Conservation (phyloP, 2,888 invertebrate species). For the Zaprionus obscuricornis region DNA sequence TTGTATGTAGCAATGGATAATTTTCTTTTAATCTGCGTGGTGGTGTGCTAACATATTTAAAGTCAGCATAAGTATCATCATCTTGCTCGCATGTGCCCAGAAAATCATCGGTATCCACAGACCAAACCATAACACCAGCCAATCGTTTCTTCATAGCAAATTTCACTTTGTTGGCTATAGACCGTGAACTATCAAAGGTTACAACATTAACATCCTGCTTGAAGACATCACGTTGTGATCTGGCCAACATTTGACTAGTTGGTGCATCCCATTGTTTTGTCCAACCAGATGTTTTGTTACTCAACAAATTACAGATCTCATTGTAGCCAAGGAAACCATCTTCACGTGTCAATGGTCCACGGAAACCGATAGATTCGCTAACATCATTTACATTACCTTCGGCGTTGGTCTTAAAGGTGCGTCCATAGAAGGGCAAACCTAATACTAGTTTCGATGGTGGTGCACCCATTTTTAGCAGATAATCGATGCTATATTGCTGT, state of each 20-base stretch:
- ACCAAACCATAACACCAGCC: constrained; percentile 94
- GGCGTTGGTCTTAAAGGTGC: constrained; percentile 87
- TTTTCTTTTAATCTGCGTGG: constrained; percentile 83
- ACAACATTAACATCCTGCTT: constrained; percentile 87
- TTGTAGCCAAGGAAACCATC: constrained; percentile 95
- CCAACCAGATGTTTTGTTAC: constrained; percentile 87
- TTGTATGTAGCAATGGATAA: constrained; percentile 89
- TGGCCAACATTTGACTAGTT: constrained; percentile 83
- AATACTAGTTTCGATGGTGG: constrained; percentile 90
- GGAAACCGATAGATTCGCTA: constrained; percentile 87
- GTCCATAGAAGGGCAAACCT: constrained; percentile 93
- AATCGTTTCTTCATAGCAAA: constrained; percentile 87
- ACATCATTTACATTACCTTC: constrained; percentile 80
- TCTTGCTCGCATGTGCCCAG: constrained; percentile 87
- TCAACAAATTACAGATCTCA: constrained; percentile 89
- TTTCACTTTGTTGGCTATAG: constrained; percentile 89
- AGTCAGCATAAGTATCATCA: constrained; percentile 84
- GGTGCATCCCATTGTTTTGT: constrained; percentile 88
- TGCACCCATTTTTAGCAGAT: constrained; percentile 89
- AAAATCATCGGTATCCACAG: constrained; percentile 95
- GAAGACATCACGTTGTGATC: constrained; percentile 81
- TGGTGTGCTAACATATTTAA: constrained; percentile 58
- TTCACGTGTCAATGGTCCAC: constrained; percentile 91
- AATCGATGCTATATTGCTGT: constrained; percentile 90
- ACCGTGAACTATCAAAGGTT: constrained; percentile 89